phyloP scores from a whole-genome alignment of 2,113 vertebrate genomes.

The Serilophus lunatus region DNA sequence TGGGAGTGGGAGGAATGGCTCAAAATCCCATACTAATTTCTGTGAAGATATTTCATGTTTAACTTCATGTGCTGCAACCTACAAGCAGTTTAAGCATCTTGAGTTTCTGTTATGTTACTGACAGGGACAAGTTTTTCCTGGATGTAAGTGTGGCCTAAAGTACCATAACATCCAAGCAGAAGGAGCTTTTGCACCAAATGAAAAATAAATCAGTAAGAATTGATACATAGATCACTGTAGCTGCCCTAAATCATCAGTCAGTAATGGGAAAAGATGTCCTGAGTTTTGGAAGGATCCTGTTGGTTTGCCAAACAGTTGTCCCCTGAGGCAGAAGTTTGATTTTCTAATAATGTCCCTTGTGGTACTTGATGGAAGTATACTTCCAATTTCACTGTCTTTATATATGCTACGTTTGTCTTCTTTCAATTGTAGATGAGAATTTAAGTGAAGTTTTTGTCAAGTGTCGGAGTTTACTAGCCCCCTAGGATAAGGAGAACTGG shows the following conservation, averaged over 20 bases:
- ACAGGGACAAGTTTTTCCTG: neutral
- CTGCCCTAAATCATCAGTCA: neutral
- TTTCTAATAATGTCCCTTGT: neutral
- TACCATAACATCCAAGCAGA: rapidly evolving
- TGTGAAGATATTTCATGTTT: neutral
- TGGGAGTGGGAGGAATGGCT: neutral
- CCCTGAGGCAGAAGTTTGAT: neutral
- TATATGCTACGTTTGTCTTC: neutral
- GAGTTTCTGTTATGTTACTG: neutral
- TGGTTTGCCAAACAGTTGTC: neutral
- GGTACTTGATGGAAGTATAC: neutral
- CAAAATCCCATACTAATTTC: neutral
- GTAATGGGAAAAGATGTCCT: neutral
- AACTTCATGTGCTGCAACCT: neutral
- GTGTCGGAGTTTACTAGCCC: neutral
- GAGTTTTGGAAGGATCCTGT: neutral
- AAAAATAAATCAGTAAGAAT: neutral
- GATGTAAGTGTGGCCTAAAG: neutral
- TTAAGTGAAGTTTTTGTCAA: neutral
- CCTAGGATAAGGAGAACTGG: neutral
- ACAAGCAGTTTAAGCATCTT: neutral
- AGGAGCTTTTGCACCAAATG: neutral
- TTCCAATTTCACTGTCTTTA: neutral
- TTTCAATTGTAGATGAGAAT: neutral
- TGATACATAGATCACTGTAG: neutral